These are phyloP conservation scores for Barypeithes pellucidus DNA, from an alignment of 2,888 invertebrate genomes.

Conservation along the genomic window DNA sequence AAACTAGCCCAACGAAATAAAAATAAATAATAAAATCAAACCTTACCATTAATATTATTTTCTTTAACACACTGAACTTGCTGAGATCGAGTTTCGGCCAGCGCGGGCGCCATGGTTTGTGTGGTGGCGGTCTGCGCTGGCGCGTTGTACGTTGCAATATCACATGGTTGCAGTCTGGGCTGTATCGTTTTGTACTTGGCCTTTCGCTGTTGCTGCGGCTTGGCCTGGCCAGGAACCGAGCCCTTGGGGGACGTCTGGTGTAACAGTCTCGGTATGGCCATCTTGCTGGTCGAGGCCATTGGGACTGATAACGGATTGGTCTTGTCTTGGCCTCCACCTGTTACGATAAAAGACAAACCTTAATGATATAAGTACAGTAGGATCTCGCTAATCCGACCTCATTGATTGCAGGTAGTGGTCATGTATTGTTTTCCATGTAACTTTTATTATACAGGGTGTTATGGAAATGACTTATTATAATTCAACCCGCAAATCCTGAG, in stretches of 20 bases:
- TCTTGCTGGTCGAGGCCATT: slow-evolving; percentile 56
- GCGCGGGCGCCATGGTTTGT: slow-evolving; percentile 56
- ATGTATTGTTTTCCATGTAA: no score
- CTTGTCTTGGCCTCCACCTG: slow-evolving; percentile 48
- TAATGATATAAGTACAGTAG: no score
- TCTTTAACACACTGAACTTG: slow-evolving; percentile 53
- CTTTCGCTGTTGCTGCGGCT: slow-evolving; percentile 58
- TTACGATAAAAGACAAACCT: neutral
- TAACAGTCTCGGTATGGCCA: slow-evolving; percentile 66
- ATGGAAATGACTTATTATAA: no score
- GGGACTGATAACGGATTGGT: slow-evolving; percentile 24
- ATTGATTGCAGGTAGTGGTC: no score
- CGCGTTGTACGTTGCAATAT: slow-evolving; percentile 69
- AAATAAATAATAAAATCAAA: neutral
- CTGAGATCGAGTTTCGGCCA: slow-evolving; percentile 67
- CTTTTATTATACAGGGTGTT: no score
- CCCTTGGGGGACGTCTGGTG: slow-evolving; percentile 45
- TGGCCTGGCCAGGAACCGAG: slow-evolving; percentile 32
- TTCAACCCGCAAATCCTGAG: no score
- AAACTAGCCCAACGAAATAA: no score
- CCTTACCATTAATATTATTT: slow-evolving; percentile 50
- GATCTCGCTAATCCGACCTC: no score
- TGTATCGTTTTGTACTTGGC: slow-evolving; percentile 73
- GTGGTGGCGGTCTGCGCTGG: slow-evolving; percentile 54
- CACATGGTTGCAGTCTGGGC: slow-evolving; percentile 70